Conservation (phyloP, 1,140 invertebrate species). For the Tetraneura akinire region DNA sequence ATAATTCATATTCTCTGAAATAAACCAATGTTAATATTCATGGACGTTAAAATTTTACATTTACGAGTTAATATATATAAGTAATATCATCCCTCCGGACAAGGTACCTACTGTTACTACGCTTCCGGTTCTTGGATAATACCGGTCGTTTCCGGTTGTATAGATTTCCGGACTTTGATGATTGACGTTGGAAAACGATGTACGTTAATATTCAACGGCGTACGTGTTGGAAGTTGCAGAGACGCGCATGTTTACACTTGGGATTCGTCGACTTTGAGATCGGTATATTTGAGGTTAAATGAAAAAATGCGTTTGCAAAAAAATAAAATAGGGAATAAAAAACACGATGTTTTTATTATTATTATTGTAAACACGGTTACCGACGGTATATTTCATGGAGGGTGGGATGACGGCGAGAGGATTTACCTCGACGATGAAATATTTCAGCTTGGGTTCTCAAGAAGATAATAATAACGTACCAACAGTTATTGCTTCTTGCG, state of each 20-base stretch:
- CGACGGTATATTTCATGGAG: too few relatives aligned
- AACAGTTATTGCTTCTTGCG: background rate
- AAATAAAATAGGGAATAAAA: too few relatives aligned
- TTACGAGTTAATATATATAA: background rate
- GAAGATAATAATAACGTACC: background rate
- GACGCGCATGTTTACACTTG: too few relatives aligned
- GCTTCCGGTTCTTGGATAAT: background rate
- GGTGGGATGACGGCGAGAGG: background rate
- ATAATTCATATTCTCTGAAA: too few relatives aligned
- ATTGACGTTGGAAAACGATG: background rate
- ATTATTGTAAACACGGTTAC: too few relatives aligned
- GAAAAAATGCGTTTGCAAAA: background rate
- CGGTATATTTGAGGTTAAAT: background rate
- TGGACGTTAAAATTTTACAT: too few relatives aligned
- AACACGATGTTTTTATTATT: too few relatives aligned
- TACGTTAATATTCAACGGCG: background rate
- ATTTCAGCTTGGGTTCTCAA: background rate
- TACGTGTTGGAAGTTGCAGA: background rate
- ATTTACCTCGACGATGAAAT: background rate
- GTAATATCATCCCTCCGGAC: background rate
- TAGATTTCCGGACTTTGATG: background rate
- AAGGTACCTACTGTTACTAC: background rate
- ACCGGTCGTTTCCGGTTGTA: slow-evolving; percentile 3
- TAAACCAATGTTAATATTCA: too few relatives aligned
- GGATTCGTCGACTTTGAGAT: too few relatives aligned